Conservation (phyloP, 2,113 vertebrate genomes). For the Cyanocitta stelleri region DNA sequence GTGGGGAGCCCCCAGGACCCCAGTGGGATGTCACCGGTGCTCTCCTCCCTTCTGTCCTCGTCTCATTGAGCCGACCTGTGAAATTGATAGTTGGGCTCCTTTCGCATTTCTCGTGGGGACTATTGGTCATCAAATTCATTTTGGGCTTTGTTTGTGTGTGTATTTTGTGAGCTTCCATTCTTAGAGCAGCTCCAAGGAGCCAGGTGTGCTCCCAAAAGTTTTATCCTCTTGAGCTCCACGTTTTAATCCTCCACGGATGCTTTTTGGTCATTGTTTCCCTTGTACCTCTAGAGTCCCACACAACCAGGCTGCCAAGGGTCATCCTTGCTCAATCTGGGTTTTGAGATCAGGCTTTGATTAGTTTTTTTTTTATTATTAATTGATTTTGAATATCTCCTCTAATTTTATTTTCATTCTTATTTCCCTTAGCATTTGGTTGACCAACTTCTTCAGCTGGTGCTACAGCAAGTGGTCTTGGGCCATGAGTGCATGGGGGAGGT, state of each 20-base stretch:
- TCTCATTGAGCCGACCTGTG: background rate
- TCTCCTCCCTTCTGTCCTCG: rapidly evolving
- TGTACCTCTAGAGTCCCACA: background rate
- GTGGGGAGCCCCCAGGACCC: background rate
- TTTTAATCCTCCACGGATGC: rapidly evolving
- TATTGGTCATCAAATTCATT: background rate
- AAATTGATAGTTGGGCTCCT: background rate
- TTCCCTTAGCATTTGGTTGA: background rate
- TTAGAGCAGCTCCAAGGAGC: background rate
- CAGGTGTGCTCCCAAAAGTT: background rate
- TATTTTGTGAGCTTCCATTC: background rate
- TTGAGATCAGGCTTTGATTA: background rate
- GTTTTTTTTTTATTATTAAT: background rate
- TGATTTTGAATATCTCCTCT: background rate
- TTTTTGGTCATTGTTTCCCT: background rate
- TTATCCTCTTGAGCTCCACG: rapidly evolving
- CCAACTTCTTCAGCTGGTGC: background rate
- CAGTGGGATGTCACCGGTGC: rapidly evolving
- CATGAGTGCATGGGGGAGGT: rapidly evolving
- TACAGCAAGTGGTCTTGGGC: background rate
- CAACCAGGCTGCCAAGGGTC: background rate
- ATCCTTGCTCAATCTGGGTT: background rate
- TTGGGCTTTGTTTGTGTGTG: background rate
- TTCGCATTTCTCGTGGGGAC: rapidly evolving
- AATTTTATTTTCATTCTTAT: background rate